A percentile compares a stretch with the other conserved stretches of the same genome.
phyloP scores from a whole-genome alignment of 2,113 vertebrate genomes.

The Nipponia nippon region DNA sequence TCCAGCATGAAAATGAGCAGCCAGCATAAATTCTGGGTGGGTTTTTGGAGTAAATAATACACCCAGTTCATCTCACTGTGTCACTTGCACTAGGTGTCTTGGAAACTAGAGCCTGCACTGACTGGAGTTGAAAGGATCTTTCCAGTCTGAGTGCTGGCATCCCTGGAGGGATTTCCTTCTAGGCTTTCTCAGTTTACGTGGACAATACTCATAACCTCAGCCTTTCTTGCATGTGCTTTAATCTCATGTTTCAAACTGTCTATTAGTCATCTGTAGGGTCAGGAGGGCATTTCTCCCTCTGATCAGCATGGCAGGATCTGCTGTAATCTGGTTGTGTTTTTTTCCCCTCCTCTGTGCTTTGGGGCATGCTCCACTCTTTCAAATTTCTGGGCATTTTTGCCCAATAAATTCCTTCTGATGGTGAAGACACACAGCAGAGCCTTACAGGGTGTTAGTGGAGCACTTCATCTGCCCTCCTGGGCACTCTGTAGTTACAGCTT shows the following conservation, averaged over 20 bases:
- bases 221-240: background rate
- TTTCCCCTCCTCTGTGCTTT: background rate
- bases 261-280: background rate
- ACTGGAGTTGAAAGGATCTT: background rate
- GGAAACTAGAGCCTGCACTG: background rate
- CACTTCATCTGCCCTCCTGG: background rate
- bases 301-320: background rate
- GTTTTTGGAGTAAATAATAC: background rate
- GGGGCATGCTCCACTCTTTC: background rate
- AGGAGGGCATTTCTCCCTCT: background rate
- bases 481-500: background rate
- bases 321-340: background rate
- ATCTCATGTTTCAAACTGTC: background rate
- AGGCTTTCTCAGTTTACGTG: conserved; percentile 15
- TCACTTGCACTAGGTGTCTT: background rate
- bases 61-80: background rate
- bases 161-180: conserved; percentile 4
- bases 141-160: background rate
- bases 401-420: background rate
- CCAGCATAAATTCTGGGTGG: background rate
- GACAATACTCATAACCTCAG: background rate
- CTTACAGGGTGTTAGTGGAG: background rate
- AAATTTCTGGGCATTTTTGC: background rate
- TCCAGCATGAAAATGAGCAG: background rate
- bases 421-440: background rate